Conservation (phyloP, 2,797 vertebrate species). For the Harpagifer antarcticus region DNA sequence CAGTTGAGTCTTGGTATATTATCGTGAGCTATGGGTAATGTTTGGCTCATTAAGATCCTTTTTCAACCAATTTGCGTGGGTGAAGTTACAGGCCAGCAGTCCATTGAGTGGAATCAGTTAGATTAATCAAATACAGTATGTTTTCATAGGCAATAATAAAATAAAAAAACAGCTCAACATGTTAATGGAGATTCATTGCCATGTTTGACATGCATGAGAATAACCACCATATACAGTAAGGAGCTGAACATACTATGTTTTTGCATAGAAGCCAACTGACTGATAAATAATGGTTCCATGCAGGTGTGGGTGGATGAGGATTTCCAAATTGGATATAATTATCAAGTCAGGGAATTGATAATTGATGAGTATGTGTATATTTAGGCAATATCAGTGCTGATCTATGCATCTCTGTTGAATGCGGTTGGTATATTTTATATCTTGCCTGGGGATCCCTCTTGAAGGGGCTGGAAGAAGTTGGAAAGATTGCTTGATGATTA, state of each 20-base stretch:
- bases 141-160: background rate
- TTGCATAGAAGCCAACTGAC: conserved; percentile 4
- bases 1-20: background rate
- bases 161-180: background rate
- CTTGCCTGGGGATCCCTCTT: background rate
- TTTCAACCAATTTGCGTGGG: background rate
- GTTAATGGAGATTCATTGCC: background rate
- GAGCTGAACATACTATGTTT: conserved; percentile 6
- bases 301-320: conserved; percentile 20
- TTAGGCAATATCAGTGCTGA: background rate
- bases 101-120: background rate
- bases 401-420: background rate
- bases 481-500: background rate
- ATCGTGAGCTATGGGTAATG: background rate
- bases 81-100: background rate
- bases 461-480: background rate
- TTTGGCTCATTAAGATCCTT: background rate
- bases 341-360: conserved; percentile 3
- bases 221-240: background rate
- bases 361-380: conserved; percentile 18
- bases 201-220: background rate
- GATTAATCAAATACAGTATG: background rate
- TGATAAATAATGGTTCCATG: conserved; percentile 19
- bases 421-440: background rate
- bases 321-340: conserved; percentile 29